Base-by-base conservation (phyloP, 2,888 invertebrate genomes). In the Dione juno region DNA sequence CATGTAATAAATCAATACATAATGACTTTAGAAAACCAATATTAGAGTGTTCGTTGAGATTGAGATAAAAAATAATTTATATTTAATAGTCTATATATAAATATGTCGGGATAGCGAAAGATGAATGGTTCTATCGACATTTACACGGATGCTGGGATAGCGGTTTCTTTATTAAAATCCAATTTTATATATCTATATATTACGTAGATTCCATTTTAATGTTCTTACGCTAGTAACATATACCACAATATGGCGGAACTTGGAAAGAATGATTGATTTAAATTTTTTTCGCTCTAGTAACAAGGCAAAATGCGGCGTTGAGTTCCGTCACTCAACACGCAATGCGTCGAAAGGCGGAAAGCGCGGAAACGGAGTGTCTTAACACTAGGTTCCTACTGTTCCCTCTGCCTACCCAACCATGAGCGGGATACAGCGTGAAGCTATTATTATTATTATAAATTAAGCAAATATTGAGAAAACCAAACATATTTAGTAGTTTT, bases 1-100 rank as follows among this genome's bases (percentile, higher is more conserved):
- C 41, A 28, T 43, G 16, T 28, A 58, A 74, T 86, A 85, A 87
- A 87, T 86, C 83, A 83, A 76, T 58, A n/a, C 68, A 80, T 83
- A 85, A 84, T 83, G 82, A 82, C 79, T 80, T 75, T 72, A 72
- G 75, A 77, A 76, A 79, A 78, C 75, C 77, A 78, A 81, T 82
- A 77, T 77, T 74, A 70, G 66, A 77, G 73, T 76, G 76, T 81
- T 79, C 77, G 79, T 81, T 80, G 78, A 61, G 45, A 61, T 61
- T 28, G 66, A 69, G 19, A 65, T 65, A 64, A 57, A 50, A 54
- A 69, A 69, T 66, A 59, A 53, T 66, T 61, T 66, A n/a, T 65
- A 71, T 64, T 70, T 71, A 67, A 67, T 67, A 61, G 67, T 59
- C 43, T 43, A 52, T 61, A 61, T 61, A 67, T 61, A 61, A 67